These are phyloP conservation scores for Morone chrysops DNA, from an alignment of 2,113 vertebrate species.

Conservation along the genomic window DNA sequence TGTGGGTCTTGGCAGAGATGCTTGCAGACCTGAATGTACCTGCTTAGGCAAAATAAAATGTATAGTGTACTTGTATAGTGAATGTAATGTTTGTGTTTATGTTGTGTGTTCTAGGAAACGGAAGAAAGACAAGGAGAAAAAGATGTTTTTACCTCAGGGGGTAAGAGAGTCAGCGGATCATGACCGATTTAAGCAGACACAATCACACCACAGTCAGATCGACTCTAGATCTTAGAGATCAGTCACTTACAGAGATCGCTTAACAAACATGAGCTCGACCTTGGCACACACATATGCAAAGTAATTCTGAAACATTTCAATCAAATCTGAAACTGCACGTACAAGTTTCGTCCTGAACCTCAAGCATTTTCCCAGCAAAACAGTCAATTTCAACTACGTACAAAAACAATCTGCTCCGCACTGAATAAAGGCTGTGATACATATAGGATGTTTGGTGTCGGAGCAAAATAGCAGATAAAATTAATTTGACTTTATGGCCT, in stretches of 20 bases:
- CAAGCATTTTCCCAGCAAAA: neutral
- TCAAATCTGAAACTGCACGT: neutral
- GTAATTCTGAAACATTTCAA: too few species aligned
- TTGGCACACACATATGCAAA: slow-evolving; percentile 4
- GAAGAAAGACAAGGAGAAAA: neutral
- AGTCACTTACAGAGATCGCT: slow-evolving; percentile 41
- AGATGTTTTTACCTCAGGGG: neutral
- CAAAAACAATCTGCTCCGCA: neutral
- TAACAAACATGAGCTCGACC: slow-evolving; percentile 43
- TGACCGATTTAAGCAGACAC: slow-evolving; percentile 43
- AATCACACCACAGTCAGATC: slow-evolving; percentile 39
- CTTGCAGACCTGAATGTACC: slow-evolving; percentile 47
- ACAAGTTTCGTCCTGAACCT: neutral
- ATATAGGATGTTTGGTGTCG: neutral
- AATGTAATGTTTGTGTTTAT: slow-evolving; percentile 12
- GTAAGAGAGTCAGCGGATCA: slow-evolving; percentile 31
- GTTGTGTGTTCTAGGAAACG: neutral
- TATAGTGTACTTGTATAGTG: neutral
- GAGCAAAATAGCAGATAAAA: neutral
- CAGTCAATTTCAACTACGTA: neutral
- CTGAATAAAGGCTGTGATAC: neutral
- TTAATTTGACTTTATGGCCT: slow-evolving; percentile 24
- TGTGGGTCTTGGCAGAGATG: slow-evolving; percentile 52
- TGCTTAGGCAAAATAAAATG: neutral
- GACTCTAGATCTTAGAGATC: slow-evolving; percentile 42